Evolutionary conservation across 2,888 invertebrate species (phyloP).

Genomic region (Pantelozetes paolii): DNA sequence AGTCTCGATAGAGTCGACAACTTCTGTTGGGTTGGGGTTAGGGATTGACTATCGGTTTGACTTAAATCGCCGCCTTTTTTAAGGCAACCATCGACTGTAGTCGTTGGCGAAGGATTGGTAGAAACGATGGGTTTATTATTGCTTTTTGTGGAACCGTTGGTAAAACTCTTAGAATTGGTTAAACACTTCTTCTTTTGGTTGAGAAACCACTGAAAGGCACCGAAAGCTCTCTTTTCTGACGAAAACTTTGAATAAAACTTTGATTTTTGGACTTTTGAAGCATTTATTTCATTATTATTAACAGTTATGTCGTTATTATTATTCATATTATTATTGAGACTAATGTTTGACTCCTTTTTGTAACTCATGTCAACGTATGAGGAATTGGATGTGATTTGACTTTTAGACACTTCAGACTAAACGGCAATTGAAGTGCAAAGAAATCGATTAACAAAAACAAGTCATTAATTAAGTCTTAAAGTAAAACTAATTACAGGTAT

Average conservation of each 20-base stretch:
- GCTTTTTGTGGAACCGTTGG: neutral
- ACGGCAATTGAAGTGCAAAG: constrained; percentile 12
- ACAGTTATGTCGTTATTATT: neutral
- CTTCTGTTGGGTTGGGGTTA: neutral
- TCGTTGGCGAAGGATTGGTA: neutral
- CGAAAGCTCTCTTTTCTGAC: constrained; percentile 18
- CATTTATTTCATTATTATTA: neutral
- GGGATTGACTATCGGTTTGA: neutral
- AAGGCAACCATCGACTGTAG: neutral
- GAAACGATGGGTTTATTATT: neutral
- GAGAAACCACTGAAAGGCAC: constrained; percentile 24
- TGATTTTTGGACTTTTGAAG: constrained; percentile 24
- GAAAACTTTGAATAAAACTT: constrained; percentile 17
- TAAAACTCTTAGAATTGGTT: constrained; percentile 1
- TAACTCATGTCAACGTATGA: constrained; percentile 15
- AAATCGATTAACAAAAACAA: constrained; percentile 13
- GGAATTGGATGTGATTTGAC: constrained; percentile 13
- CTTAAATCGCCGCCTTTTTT: neutral
- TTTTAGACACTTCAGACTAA: constrained; percentile 12
- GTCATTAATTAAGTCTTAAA: neutral
- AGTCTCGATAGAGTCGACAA: constrained; percentile 20
- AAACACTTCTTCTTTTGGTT: constrained; percentile 28
- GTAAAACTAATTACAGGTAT: constrained; percentile 1
- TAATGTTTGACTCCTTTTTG: constrained; percentile 16
- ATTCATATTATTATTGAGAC: constrained; percentile 5